Evolutionary conservation across 2,797 vertebrate genomes (phyloP), one percentile per base, ranked within the genome.

Genomic region (Trachops cirrhosus): DNA sequence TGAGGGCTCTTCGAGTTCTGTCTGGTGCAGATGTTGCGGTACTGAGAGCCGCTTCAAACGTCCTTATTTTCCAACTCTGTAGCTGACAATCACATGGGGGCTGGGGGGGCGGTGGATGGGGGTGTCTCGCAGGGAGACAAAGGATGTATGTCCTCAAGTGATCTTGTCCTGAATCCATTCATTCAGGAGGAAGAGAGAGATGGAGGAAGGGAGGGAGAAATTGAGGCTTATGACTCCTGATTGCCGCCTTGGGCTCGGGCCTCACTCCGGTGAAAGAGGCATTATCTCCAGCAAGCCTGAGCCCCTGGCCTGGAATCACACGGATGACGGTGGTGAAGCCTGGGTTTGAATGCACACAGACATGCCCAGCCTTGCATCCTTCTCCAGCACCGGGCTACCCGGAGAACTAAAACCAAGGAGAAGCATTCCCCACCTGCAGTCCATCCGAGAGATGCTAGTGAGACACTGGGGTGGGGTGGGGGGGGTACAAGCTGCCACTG

Each of bases 1-100:
- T 98, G 98, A 98, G 97, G 97, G 96, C 93, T 97, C 97, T 98
- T 93, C 84, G 98, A 98, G 97, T 98, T 97, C 86, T 94, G 97
- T 92, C 97, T 98, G 97, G 95, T 97, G 98, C 98, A 98, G 98
- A 98, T 98, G 98, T 97, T 59, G 0, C 82, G 1, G 91, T 64
- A 94, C 96, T 73, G 93, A 98, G 97, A 97, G 95, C 90, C 85
- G 97, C 93, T 98, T 50, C 97, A 96, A 97, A 96, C 89, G 15
- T 97, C 86, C 96, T 79, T 91, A 86, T 96, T 98, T 46, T 94
- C 96, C 96, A 97, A 97, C 97, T 98, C 98, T 97, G 98, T 94
- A 95, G 98, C 98, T 97, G 96, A 97, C 97, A 98, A 97, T 97
- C 97, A 97, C 97, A 96, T 68, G 86, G 96, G 54, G 70, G 12